A percentile compares a stretch with the other conserved stretches of the same genome.
Conservation (phyloP, 2,888 invertebrate genomes). For the Leptura quadrifasciata region DNA sequence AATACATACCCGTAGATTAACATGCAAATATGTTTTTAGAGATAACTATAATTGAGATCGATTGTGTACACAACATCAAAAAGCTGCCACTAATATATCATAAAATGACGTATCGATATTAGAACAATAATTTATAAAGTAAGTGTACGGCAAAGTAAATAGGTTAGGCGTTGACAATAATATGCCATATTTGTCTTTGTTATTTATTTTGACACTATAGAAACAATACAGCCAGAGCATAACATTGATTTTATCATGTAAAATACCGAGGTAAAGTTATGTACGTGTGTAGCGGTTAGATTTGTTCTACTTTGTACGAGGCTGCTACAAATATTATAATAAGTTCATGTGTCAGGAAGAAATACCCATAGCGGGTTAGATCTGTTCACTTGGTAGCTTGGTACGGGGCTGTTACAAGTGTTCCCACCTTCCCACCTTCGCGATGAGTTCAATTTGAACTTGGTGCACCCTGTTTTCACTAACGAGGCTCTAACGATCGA, state of each 20-base stretch:
- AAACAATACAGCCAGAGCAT: constrained; percentile 38
- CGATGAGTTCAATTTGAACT: too few species aligned
- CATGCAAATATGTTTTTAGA: not conserved
- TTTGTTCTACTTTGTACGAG: constrained; percentile 18
- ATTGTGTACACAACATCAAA: constrained; percentile 3
- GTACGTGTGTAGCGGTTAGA: constrained; percentile 15
- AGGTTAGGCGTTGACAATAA: constrained; percentile 36
- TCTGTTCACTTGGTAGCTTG: too few species aligned
- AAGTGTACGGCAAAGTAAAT: constrained; percentile 23
- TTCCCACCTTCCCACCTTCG: too few species aligned
- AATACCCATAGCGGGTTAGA: too few species aligned
- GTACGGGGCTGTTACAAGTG: too few species aligned
- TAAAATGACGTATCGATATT: constrained; percentile 28
- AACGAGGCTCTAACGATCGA: too few species aligned
- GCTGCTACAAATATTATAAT: not conserved
- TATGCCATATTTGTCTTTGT: constrained; percentile 40
- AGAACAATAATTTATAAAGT: constrained; percentile 8
- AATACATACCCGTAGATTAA: not conserved
- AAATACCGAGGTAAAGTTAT: constrained; percentile 19
- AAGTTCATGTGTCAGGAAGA: not conserved
- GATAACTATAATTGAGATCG: constrained; percentile 18
- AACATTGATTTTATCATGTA: constrained; percentile 37
- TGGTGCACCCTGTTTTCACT: too few species aligned
- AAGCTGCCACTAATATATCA: constrained; percentile 29
- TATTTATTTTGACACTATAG: constrained; percentile 33